Percentiles rank a stretch among this genome's conserved stretches.
These are phyloP conservation scores for Burhinus bistriatus DNA, from an alignment of 2,113 vertebrate species.

Conservation along the genomic window DNA sequence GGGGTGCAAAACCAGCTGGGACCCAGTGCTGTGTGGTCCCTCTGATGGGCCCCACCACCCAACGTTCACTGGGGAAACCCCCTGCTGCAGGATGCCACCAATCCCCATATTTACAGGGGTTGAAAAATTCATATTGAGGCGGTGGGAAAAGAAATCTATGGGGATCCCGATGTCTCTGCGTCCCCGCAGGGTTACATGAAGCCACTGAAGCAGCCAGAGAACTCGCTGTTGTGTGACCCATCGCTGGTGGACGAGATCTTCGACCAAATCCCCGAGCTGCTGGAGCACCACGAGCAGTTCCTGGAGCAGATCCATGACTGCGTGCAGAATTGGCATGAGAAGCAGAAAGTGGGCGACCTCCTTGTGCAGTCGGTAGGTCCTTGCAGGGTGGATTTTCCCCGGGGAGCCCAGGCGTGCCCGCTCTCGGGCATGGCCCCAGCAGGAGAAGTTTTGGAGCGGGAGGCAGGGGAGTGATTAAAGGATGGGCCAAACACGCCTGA, in stretches of 20 bases:
- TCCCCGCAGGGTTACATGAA: conserved; percentile 91
- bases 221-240: conserved; percentile 87
- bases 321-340: conserved; percentile 91
- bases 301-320: conserved; percentile 90
- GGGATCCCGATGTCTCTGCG: accelerated
- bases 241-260: conserved; percentile 97
- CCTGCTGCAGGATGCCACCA: background rate
- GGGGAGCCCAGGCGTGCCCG: background rate
- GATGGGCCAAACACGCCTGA: background rate
- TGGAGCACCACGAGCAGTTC: conserved; percentile 96
- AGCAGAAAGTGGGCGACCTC: conserved; percentile 92
- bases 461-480: conserved; percentile 4
- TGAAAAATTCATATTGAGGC: background rate
- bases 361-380: conserved; percentile 90
- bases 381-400: accelerated
- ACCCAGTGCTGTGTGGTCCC: accelerated
- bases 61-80: accelerated
- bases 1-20: background rate
- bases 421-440: background rate
- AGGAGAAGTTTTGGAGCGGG: background rate
- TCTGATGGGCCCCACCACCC: background rate
- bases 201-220: conserved; percentile 92
- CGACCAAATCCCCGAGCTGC: conserved; percentile 94
- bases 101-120: accelerated
- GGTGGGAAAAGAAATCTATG: background rate